Percentiles rank a stretch among this genome's conserved stretches.
Evolutionary conservation across 2,888 invertebrate species (phyloP).

Genomic region (Lasioglossum oenotherae): DNA sequence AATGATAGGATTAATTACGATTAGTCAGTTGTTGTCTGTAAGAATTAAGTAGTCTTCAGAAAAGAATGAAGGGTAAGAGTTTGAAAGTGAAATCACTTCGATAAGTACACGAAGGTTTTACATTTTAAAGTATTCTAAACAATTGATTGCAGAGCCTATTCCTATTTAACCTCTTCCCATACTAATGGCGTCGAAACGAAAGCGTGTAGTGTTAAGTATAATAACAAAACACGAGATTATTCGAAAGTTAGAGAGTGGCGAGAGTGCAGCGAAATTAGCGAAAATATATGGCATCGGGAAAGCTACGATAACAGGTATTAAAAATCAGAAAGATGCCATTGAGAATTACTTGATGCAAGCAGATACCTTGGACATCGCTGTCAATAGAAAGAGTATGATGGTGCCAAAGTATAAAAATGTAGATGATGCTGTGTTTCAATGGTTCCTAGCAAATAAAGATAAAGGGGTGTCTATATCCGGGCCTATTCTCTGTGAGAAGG

Average conservation of each 20-base stretch:
- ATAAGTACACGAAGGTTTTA: background rate
- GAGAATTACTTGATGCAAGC: constrained; percentile 21
- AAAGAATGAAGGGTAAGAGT: constrained; percentile 8
- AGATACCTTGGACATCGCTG: background rate
- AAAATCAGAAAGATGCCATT: constrained; percentile 18
- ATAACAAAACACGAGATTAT: constrained; percentile 32
- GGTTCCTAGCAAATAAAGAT: constrained; percentile 23
- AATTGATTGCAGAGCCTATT: background rate
- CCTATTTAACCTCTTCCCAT: background rate
- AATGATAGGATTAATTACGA: background rate
- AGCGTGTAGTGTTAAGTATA: constrained; percentile 37
- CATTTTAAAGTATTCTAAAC: background rate
- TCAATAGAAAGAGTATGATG: constrained; percentile 20
- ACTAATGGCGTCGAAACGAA: constrained; percentile 31
- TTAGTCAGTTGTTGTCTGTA: background rate
- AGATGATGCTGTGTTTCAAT: constrained; percentile 36
- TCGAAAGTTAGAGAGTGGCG: constrained; percentile 23
- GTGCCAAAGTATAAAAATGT: constrained; percentile 25
- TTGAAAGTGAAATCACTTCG: background rate
- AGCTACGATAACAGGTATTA: constrained; percentile 36
- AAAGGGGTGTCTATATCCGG: constrained; percentile 26
- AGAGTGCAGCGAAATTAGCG: constrained; percentile 30
- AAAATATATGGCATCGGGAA: constrained; percentile 31
- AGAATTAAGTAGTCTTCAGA: background rate
- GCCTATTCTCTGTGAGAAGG: constrained; percentile 42